phyloP scores from a whole-genome alignment of 2,113 vertebrate species.

The Cygnus buccinator region DNA sequence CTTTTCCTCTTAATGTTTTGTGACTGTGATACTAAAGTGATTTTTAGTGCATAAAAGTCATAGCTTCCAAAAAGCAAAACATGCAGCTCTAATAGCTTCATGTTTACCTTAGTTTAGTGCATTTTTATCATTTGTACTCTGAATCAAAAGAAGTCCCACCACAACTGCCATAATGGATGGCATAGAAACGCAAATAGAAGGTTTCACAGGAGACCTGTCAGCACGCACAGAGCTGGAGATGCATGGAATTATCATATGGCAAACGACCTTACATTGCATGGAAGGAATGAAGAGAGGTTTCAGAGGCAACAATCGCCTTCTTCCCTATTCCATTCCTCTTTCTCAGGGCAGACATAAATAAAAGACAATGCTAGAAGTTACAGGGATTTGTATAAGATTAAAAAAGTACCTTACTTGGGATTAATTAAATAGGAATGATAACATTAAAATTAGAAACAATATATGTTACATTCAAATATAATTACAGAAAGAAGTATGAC shows the following conservation, averaged over 20 bases:
- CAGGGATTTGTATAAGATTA: background rate
- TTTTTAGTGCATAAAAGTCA: background rate
- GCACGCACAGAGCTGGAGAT: background rate
- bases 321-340: background rate
- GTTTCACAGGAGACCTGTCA: background rate
- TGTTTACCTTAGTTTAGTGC: background rate
- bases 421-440: background rate
- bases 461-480: background rate
- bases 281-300: background rate
- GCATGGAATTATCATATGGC: background rate
- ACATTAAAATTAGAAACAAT: background rate
- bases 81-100: background rate
- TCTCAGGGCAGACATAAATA: background rate
- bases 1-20: background rate
- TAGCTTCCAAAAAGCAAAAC: background rate
- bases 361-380: background rate
- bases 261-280: background rate
- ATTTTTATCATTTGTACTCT: background rate
- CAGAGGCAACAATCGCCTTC: background rate
- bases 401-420: background rate
- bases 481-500: background rate
- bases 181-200: background rate
- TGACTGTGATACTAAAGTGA: background rate
- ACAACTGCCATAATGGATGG: background rate
- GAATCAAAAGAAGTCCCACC: background rate